phyloP scores from a whole-genome alignment of 2,888 invertebrate genomes.

The Lasioglossum lativentre region DNA sequence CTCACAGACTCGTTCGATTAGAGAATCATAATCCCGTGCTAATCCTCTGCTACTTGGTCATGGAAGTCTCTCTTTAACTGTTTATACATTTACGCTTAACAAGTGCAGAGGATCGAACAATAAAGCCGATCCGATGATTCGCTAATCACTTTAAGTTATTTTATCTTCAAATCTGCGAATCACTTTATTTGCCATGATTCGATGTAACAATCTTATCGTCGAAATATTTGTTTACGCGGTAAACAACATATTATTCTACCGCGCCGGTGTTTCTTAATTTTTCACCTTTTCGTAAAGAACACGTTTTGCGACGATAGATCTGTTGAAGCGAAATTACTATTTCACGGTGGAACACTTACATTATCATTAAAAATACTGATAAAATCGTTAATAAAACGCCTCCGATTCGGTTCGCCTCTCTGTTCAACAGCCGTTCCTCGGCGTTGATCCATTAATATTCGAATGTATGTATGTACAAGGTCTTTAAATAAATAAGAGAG shows the following conservation, averaged over 20 bases:
- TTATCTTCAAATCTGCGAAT: neutral
- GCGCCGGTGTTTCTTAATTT: neutral
- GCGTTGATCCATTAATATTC: conserved; percentile 44
- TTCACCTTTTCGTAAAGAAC: neutral
- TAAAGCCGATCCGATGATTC: neutral
- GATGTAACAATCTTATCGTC: neutral
- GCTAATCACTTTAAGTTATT: neutral
- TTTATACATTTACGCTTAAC: neutral
- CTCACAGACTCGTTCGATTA: neutral
- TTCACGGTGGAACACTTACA: neutral
- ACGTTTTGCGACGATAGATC: too few species aligned
- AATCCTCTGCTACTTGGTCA: neutral
- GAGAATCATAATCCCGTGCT: neutral
- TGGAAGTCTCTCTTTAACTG: neutral
- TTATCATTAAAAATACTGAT: neutral
- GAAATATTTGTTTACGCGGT: neutral
- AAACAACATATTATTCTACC: neutral
- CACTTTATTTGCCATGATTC: neutral
- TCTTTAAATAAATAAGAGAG: conserved; percentile 65
- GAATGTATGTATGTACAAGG: conserved; percentile 56
- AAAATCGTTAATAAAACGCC: neutral
- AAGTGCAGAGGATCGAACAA: neutral
- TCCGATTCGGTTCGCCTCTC: conserved; percentile 19
- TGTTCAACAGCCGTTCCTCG: conserved; percentile 16
- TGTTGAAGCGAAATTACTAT: neutral